Base-by-base conservation (phyloP, 2,113 vertebrate species). In the Cairina moschata region DNA sequence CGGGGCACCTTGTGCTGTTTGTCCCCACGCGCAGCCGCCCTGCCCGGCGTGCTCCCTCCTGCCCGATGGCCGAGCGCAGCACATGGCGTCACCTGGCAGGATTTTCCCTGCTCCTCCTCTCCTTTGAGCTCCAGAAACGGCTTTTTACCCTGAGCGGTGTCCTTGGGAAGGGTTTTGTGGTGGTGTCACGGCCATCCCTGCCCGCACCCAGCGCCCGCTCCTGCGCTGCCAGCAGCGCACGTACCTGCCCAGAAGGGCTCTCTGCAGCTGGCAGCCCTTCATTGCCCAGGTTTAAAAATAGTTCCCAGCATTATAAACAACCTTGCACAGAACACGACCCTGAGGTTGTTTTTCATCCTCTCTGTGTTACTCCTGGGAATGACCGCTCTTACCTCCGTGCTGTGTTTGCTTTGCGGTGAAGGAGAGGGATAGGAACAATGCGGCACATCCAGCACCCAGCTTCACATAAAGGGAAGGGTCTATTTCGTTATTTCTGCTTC, bases 221-320 rank as follows among this genome's bases (percentile, higher is more conserved):
- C 50, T 6, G 20, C 90, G 94, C 91, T 21, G 60, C 83, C 59
- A 83, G 11, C 76, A 81, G 92, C 40, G 56, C 60, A n/a, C 17
- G 29, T 20, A 60, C 60, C 55, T 17, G 21, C 75, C 77, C 86
- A 75, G 42, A 29, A 78, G 88, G 71, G 87, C 81, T 56, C 81
- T 78, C 71, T 81, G 88, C 83, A 83, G 74, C 86, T 10, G 28
- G 69, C 71, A 93, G 86, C 71, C 65, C 86, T 94, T 93, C 78
- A 21, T 28, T 56, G 89, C 75, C 88, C 69, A 44, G 69, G 59
- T 90, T 86, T 96, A 96, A 90, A 97, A 96, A 95, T 95, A 96
- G 89, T 34, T 63, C 25, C 62, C 76, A 76, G 82, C 78, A 56
- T 74, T 72, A 71, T 48, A 91, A 96, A 90, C 58, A 93, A 72